Evolutionary conservation across 2,888 invertebrate species (phyloP), one percentile per base, ranked within the genome.

Genomic region (Cryptophagus acutangulus): DNA sequence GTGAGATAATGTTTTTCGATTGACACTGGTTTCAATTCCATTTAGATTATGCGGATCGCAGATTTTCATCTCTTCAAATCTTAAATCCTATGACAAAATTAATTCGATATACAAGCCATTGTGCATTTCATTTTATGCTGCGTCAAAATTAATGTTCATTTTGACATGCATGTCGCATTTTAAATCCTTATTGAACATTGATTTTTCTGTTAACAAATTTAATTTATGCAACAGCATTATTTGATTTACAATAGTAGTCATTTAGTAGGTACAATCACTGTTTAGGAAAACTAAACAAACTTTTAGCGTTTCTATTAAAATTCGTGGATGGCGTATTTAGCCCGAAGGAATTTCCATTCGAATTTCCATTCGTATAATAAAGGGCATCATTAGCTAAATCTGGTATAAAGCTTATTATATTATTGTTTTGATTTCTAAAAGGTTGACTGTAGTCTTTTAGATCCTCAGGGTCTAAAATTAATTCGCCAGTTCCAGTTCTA

Each of bases 401-500:
- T 9, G 28, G 18, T 17, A 31, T 34, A 35, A 44, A 44, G 33
- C 40, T 44, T 38, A 44, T 35, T 29, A 47, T 33, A 40, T 46
- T 41, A 39, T 47, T 41, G 30, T 48, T 46, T 35, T 48, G 24
- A 24, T 38, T 39, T 13, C 41, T 35, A 24, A 38, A 17, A 12
- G 45, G 43, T 25, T 39, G 14, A 17, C 40, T 25, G 13, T 46
- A 47, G 28, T 40, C 38, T 26, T 26, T 31, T 28, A 65, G 54
- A 47, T 63, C 58, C 17, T 66, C 58, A 18, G 61, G 65, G 57
- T 73, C 72, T 42, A 74, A 65, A 53, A 69, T 67, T 28, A 75
- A 57, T 52, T 74, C 69, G 25, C 73, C 74, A 2, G 74, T 75
- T 34, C 74, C 74, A 18, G 73, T 74, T 42, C 76, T 68, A 52